Conservation (phyloP, 2,888 invertebrate species). For the Drosophila tanythrix region DNA sequence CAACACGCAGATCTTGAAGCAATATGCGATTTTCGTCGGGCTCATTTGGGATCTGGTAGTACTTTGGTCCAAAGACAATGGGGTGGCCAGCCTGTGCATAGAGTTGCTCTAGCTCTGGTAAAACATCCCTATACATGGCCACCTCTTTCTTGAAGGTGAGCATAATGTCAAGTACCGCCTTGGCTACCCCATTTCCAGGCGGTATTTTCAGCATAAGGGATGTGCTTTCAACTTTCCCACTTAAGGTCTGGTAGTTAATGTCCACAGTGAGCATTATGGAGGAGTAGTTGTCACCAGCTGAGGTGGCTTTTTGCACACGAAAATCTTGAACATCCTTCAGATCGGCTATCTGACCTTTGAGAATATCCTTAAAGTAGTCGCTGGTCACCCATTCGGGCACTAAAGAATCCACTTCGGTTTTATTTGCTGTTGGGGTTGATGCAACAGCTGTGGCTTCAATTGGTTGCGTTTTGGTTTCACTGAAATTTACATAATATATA, state of each 20-base stretch:
- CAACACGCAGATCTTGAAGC: conserved; percentile 70
- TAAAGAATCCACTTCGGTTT: conserved; percentile 8
- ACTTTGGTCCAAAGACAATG: conserved; percentile 63
- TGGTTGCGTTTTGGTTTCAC: conserved; percentile 12
- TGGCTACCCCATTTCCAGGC: conserved; percentile 5
- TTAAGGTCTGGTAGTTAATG: conserved; percentile 41
- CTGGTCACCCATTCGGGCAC: conserved; percentile 63
- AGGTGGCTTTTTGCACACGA: conserved; percentile 52
- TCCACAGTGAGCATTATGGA: conserved; percentile 64
- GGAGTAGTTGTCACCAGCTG: conserved; percentile 72
- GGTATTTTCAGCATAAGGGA: conserved; percentile 68
- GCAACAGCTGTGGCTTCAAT: not conserved
- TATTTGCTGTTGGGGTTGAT: not conserved
- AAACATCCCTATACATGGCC: conserved; percentile 55
- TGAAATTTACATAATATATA: conserved; percentile 3
- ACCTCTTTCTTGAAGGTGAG: conserved; percentile 69
- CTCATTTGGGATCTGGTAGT: conserved; percentile 44
- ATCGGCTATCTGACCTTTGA: conserved; percentile 47
- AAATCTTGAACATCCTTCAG: conserved; percentile 58
- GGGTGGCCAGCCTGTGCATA: conserved; percentile 55
- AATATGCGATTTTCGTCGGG: conserved; percentile 61
- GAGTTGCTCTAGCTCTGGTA: conserved; percentile 61
- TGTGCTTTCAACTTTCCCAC: conserved; percentile 7
- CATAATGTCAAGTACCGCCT: conserved; percentile 39
- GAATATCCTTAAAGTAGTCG: conserved; percentile 54